Base-by-base conservation (phyloP, 1,140 invertebrate genomes). In the Conus ventricosus region DNA sequence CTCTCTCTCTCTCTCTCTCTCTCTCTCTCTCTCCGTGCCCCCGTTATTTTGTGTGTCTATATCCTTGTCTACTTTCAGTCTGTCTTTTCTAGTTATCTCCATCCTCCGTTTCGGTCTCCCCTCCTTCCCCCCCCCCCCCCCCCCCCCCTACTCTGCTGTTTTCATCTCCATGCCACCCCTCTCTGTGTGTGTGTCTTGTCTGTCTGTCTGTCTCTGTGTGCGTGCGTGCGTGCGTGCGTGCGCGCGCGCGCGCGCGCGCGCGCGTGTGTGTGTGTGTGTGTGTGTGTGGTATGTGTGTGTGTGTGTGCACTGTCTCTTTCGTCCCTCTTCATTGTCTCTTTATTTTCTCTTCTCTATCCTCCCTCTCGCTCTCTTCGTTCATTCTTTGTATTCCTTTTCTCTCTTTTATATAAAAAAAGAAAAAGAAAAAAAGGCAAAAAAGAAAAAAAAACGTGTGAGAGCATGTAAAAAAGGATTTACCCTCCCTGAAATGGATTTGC, bases 161-260 rank as follows among this genome's bases (percentile, higher is more conserved):
- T 6, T 10, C 67, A 17, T 71, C 67, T 71, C 67, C 6, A 3
- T 71, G 17, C 20, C 20, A 5, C 67, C 4, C 67, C 20, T 20
- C 67, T 71, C 25, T 83, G 53, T 83, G 1, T 83, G 15, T 83
- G 1, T 83, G 53, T 83, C 25, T 55, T 55, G 15, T 83, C 13
- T 83, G 53, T 55, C 17, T 83, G 8, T 83, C 53, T 83, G 11
- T 83, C 57, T 60, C 4, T 78, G 23, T 15, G 4, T n/a, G 8
- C n/a, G 76, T 78, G 76, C n/a, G 76, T n/a, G 76, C n/a, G 76
- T 78, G 76, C n/a, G 76, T n/a, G 76, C n/a, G 13, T 78, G 15
- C 10, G 13, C 23, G n/a, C 67, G 67, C 15, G 67, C 67, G n/a
- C 17, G 15, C 39, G 39, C 39, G 39, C 39, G 39, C 17, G 15